phyloP scores from a whole-genome alignment of 2,888 invertebrate genomes.

The Chloroclysta siterata region DNA sequence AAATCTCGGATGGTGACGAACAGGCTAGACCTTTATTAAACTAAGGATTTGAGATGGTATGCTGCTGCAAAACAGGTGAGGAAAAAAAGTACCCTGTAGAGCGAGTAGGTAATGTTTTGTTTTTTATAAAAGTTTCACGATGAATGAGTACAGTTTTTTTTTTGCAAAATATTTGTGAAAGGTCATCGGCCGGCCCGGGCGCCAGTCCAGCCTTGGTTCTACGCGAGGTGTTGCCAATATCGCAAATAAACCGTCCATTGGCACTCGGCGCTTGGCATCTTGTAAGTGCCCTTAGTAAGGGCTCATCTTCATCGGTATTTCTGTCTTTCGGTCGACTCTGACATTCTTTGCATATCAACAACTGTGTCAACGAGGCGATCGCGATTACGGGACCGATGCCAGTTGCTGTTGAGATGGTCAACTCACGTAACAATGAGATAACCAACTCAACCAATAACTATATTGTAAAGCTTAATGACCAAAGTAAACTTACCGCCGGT shows the following conservation, averaged over 20 bases:
- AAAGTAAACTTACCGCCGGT: constrained; percentile 87
- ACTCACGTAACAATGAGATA: constrained; percentile 33
- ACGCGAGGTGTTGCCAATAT: constrained; percentile 74
- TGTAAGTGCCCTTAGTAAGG: constrained; percentile 67
- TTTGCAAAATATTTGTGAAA: constrained; percentile 46
- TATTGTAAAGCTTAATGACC: constrained; percentile 14
- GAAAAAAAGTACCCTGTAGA: background rate
- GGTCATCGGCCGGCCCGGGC: constrained; percentile 73
- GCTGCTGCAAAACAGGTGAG: background rate
- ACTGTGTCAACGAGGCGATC: constrained; percentile 47
- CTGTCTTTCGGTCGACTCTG: constrained; percentile 53
- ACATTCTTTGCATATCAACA: constrained; percentile 52
- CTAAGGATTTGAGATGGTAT: background rate
- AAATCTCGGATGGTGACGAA: constrained; percentile 30
- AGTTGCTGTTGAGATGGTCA: constrained; percentile 30
- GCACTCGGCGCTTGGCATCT: constrained; percentile 74
- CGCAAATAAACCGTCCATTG: constrained; percentile 82
- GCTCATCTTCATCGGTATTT: constrained; percentile 60
- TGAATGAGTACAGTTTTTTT: constrained; percentile 23
- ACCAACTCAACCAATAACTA: constrained; percentile 12
- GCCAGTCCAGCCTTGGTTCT: constrained; percentile 72
- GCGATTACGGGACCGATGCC: constrained; percentile 19
- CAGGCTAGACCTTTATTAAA: constrained; percentile 9
- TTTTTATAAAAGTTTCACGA: constrained; percentile 9
- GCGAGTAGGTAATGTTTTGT: constrained; percentile 1